phyloP scores from a whole-genome alignment of 2,797 vertebrate species.

The Phrynocephalus guinanensis region DNA sequence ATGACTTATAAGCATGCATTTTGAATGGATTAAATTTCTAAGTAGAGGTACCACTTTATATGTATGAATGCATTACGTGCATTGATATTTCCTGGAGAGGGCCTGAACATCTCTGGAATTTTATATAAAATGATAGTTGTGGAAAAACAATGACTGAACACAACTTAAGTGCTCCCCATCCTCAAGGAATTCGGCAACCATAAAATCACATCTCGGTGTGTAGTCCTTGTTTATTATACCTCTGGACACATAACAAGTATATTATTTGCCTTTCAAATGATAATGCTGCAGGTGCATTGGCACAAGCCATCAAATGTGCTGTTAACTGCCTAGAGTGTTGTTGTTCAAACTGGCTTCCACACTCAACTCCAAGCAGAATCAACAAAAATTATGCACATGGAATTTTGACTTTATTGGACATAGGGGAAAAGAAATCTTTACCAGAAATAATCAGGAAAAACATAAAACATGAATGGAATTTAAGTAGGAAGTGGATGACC shows the following conservation, averaged over 20 bases:
- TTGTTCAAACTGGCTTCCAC: background rate
- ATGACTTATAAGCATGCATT: too few relatives aligned
- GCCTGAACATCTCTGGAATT: background rate
- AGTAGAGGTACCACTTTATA: too few relatives aligned
- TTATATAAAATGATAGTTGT: too few relatives aligned
- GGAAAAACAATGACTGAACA: background rate
- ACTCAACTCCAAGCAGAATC: background rate
- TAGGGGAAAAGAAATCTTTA: conserved; percentile 7
- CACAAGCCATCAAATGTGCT: background rate
- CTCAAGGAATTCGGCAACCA: background rate
- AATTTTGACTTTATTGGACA: conserved; percentile 1
- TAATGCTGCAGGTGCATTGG: background rate
- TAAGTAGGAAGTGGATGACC: background rate
- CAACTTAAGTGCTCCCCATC: background rate
- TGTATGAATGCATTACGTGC: too few relatives aligned
- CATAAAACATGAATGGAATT: conserved; percentile 1
- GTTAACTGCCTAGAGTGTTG: background rate
- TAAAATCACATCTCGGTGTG: background rate
- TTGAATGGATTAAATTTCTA: too few relatives aligned
- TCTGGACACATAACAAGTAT: background rate
- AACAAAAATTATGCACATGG: background rate
- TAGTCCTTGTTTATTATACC: background rate
- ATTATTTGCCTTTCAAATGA: background rate
- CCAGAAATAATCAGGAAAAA: background rate
- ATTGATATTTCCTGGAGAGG: background rate